A percentile compares a stretch with the other conserved stretches of the same genome.
phyloP scores from a whole-genome alignment of 2,113 vertebrate genomes.

The Amia ocellicauda region DNA sequence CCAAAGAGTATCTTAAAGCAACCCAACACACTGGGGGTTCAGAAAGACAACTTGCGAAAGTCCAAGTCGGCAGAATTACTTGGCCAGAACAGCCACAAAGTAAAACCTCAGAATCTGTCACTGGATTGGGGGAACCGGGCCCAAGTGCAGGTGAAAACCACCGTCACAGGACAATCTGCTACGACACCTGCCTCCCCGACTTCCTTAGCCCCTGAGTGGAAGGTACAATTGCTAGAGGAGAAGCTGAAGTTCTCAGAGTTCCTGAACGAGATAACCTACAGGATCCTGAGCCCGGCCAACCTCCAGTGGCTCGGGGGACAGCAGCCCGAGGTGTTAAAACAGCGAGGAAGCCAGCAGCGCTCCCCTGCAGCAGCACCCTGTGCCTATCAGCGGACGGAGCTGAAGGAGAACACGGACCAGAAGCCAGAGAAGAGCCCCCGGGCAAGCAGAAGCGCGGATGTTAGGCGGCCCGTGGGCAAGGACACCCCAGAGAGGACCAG shows the following conservation, averaged over 20 bases:
- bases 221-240: constrained; percentile 61
- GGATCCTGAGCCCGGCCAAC: constrained; percentile 68
- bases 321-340: constrained; percentile 19
- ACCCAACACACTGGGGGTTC: constrained; percentile 32
- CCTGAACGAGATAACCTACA: constrained; percentile 75
- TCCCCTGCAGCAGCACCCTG: constrained; percentile 5
- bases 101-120: constrained; percentile 17
- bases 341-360: neutral
- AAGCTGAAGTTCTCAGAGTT: constrained; percentile 80
- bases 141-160: neutral
- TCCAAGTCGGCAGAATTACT: constrained; percentile 63
- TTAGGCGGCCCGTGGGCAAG: constrained; percentile 17
- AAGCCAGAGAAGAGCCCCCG: constrained; percentile 35
- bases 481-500: constrained; percentile 28
- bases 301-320: constrained; percentile 47
- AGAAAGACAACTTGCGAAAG: constrained; percentile 56
- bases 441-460: constrained; percentile 54
- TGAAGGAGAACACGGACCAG: constrained; percentile 10
- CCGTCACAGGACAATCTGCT: neutral
- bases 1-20: constrained; percentile 79
- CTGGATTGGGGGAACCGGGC: constrained; percentile 24
- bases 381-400: neutral
- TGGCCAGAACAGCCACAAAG: neutral
- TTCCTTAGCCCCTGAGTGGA: constrained; percentile 42
- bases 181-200: constrained; percentile 12